phyloP scores from a whole-genome alignment of 2,797 vertebrate species.

The Setipinna tenuifilis region DNA sequence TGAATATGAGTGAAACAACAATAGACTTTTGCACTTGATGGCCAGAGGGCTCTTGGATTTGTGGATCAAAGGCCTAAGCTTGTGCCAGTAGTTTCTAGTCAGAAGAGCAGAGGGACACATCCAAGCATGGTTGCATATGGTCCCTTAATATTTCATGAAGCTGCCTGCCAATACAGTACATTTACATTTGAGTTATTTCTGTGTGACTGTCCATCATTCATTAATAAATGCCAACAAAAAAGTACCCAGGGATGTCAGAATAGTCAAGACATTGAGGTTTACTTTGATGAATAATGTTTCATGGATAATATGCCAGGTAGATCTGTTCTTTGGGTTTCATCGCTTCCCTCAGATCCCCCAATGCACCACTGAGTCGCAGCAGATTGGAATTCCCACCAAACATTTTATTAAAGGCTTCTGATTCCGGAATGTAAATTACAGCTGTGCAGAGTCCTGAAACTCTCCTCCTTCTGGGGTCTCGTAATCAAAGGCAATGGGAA shows the following conservation, averaged over 20 bases:
- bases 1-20: not conserved
- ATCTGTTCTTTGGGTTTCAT: constrained; percentile 29
- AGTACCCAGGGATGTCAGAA: constrained; percentile 33
- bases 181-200: constrained; percentile 48
- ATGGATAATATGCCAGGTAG: not conserved
- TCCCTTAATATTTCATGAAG: constrained; percentile 63
- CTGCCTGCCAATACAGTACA: constrained; percentile 49
- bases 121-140: constrained; percentile 58
- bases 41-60: not conserved
- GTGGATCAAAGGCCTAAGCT: constrained; percentile 58
- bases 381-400: constrained; percentile 27
- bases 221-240: constrained; percentile 42
- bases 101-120: constrained; percentile 52
- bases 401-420: constrained; percentile 22
- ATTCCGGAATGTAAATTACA: not conserved
- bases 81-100: constrained; percentile 53
- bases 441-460: constrained; percentile 20
- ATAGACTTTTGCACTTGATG: not conserved
- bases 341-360: not conserved
- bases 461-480: constrained; percentile 33
- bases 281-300: constrained; percentile 2
- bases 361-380: not conserved
- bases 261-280: not conserved
- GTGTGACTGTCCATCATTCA: constrained; percentile 14
- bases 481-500: constrained; percentile 26